Conservation (phyloP, 2,888 invertebrate genomes). For the Sinohyriopsis cumingii region DNA sequence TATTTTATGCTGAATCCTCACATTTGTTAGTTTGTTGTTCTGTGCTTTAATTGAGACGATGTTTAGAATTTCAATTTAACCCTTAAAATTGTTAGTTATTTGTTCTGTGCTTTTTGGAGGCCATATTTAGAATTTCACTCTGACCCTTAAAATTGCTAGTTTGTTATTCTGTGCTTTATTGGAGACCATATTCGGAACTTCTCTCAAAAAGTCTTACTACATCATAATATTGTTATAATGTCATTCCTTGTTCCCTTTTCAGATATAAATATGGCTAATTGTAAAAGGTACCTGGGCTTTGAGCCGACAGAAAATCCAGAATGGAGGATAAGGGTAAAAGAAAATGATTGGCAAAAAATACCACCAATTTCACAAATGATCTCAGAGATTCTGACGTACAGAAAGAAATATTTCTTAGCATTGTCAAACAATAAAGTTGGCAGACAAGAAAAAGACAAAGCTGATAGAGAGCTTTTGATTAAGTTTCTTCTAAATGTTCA, state of each 20-base stretch:
- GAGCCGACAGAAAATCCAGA: slow-evolving; percentile 8
- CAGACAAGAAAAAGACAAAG: neutral
- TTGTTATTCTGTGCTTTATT: too few species aligned
- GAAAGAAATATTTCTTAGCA: neutral
- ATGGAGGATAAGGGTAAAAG: slow-evolving; percentile 2
- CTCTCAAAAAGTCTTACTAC: too few species aligned
- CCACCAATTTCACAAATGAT: slow-evolving; percentile 12
- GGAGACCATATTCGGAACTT: too few species aligned
- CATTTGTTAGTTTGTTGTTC: too few species aligned
- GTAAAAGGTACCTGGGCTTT: slow-evolving; percentile 1
- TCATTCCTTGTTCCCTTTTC: neutral
- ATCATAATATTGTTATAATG: neutral
- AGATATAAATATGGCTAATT: too few species aligned
- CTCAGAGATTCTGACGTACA: slow-evolving; percentile 1
- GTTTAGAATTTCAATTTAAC: too few species aligned
- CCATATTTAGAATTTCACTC: too few species aligned
- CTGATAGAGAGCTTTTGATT: slow-evolving; percentile 1
- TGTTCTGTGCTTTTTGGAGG: too few species aligned
- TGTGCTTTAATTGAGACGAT: too few species aligned
- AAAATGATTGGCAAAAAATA: neutral
- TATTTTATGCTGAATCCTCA: too few species aligned
- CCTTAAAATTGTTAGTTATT: too few species aligned
- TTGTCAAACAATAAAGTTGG: neutral
- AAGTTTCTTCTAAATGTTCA: slow-evolving; percentile 9
- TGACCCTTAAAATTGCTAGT: too few species aligned